phyloP scores from a whole-genome alignment of 2,888 invertebrate genomes.

The Diaprepes abbreviatus region DNA sequence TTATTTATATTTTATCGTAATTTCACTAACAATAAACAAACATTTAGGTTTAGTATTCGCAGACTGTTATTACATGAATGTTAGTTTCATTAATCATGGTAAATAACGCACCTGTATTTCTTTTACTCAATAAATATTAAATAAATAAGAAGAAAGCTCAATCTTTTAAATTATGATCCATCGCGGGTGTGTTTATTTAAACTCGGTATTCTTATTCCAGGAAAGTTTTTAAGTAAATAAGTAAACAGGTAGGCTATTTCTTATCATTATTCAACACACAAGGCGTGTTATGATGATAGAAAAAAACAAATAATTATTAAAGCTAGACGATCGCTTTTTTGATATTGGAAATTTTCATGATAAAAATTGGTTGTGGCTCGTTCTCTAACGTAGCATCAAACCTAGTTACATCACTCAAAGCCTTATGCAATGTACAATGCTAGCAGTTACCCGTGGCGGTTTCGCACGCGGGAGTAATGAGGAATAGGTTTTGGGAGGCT shows the following conservation, averaged over 20 bases:
- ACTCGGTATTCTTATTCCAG: background rate
- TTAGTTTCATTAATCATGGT: background rate
- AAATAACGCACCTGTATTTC: background rate
- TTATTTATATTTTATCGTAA: background rate
- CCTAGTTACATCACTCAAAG: too few species aligned
- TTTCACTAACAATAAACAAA: background rate
- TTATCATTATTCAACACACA: background rate
- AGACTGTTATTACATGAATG: background rate
- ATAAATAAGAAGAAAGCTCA: background rate
- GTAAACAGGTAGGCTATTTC: background rate
- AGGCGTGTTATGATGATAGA: too few species aligned
- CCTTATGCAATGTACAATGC: too few species aligned
- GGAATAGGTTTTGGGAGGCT: too few species aligned
- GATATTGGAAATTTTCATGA: too few species aligned
- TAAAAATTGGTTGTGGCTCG: too few species aligned
- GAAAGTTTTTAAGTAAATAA: background rate
- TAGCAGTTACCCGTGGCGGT: too few species aligned
- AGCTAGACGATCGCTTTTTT: too few species aligned
- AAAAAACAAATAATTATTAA: too few species aligned
- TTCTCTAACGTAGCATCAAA: too few species aligned
- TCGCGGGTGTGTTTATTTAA: background rate
- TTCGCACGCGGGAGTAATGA: too few species aligned
- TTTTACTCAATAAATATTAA: background rate
- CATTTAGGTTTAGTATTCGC: background rate
- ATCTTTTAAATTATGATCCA: background rate